These are phyloP conservation scores for Eubucco bourcierii DNA, from an alignment of 2,113 vertebrate genomes.

Conservation along the genomic window DNA sequence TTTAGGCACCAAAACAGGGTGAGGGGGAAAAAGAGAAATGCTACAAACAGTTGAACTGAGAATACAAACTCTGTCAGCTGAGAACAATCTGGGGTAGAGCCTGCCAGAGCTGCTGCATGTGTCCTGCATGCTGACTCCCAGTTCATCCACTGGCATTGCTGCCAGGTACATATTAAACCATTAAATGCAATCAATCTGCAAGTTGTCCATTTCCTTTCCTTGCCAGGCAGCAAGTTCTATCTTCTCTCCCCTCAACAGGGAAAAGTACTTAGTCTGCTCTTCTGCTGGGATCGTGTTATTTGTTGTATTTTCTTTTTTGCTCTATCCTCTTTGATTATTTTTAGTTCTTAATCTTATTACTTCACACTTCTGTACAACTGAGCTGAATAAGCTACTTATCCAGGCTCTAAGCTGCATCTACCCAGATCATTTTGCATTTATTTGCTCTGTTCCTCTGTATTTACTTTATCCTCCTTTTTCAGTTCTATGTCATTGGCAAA, in stretches of 20 bases:
- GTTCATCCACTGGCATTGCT: background rate
- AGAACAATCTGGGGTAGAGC: background rate
- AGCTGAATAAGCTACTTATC: slow-evolving; percentile 78
- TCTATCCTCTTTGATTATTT: slow-evolving; percentile 61
- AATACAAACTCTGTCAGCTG: accelerated
- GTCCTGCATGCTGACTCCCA: accelerated
- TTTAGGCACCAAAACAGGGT: background rate
- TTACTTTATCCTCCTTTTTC: slow-evolving; percentile 33
- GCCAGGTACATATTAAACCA: background rate
- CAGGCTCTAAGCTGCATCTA: slow-evolving; percentile 66
- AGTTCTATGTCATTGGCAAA: slow-evolving; percentile 47
- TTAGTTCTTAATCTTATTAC: slow-evolving; percentile 77
- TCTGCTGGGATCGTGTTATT: slow-evolving; percentile 41
- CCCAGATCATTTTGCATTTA: slow-evolving; percentile 63
- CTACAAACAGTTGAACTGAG: background rate
- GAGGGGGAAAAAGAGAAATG: background rate
- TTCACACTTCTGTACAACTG: slow-evolving; percentile 74
- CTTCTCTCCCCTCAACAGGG: background rate
- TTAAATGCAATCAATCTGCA: background rate
- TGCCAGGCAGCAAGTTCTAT: background rate
- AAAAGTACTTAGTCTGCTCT: background rate
- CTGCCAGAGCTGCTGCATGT: too few relatives aligned
- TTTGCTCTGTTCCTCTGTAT: slow-evolving; percentile 66
- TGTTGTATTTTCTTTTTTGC: slow-evolving; percentile 68
- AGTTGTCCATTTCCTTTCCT: background rate